Evolutionary conservation across 2,113 vertebrate genomes (phyloP), one percentile per base, ranked within the genome.

Genomic region (Lates calcarifer): DNA sequence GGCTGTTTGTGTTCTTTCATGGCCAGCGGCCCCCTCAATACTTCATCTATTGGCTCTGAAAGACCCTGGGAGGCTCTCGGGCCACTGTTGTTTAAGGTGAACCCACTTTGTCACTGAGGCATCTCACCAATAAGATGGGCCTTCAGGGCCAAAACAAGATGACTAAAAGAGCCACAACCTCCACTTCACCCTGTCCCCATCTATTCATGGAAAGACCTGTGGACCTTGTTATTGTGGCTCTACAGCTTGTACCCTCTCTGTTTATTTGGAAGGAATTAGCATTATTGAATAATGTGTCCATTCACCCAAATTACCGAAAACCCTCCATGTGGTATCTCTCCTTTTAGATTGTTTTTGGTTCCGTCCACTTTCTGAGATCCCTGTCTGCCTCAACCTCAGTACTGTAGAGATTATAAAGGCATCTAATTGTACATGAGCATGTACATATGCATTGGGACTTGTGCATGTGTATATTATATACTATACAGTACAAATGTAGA

Each of bases 61-160:
- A 92, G 86, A 85, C 80, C 47, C 8, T 90, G 79, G 86, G 92
- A 95, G 91, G 87, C 90, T 89, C 88, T 68, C 26, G 51, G 90
- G 89, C 87, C 90, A 90, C 94, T 92, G 94, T 96, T 93, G 94
- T 96, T 95, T 94, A 96, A 97, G 96, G 96, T 96, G 96, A 95
- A 94, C 73, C 81, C 85, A 82, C 90, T 92, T 92, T 93, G 91
- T 90, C 85, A 86, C 69, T 86, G 77, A 86, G 61, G 88, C 84
- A 83, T 74, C 55, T 81, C 82, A 94, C 81, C 90, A 91, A 80
- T 92, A 86, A 82, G 82, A 82, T 53, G 78, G 87, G 74, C 73
- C 79, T 91, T 88, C 86, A 90, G 37, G 77, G 81, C 80, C 75
- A 85, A 90, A 90, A 93, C 87, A 87, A 72, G 90, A 84, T 29